Conservation (phyloP, 2,113 vertebrate species). For the Sclerurus mexicanus region DNA sequence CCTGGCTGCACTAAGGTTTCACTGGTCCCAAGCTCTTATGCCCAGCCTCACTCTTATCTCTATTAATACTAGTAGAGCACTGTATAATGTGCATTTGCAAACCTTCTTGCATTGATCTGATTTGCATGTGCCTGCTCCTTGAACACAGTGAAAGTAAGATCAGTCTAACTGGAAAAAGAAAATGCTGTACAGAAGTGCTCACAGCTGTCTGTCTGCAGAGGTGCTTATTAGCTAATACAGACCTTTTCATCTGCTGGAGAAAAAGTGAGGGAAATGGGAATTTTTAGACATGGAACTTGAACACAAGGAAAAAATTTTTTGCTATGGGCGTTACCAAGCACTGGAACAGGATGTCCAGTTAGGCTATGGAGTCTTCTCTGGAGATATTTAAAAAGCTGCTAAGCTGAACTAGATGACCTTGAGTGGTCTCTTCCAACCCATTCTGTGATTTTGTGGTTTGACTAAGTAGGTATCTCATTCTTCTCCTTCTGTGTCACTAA, state of each 20-base stretch:
- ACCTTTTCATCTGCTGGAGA: not conserved
- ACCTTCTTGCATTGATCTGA: not conserved
- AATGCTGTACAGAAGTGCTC: not conserved
- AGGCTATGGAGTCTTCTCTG: not conserved
- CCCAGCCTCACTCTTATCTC: not conserved
- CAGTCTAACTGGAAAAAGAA: not conserved
- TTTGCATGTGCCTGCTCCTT: not conserved
- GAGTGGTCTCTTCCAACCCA: not conserved
- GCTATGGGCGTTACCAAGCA: not conserved
- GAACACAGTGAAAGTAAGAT: not conserved
- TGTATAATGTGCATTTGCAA: not conserved
- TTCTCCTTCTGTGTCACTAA: not conserved
- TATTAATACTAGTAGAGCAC: not conserved
- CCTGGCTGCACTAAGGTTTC: not conserved
- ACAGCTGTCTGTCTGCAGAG: not conserved
- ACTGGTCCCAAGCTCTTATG: not conserved
- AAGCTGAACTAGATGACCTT: not conserved
- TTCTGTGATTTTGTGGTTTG: not conserved
- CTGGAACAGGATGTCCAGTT: not conserved
- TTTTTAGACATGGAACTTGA: not conserved
- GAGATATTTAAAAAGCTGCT: not conserved
- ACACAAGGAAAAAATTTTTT: not conserved
- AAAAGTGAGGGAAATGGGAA: not conserved
- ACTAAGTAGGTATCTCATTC: not conserved
- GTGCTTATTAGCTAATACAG: not conserved